Base-by-base conservation (phyloP, 2,888 invertebrate species). In the Drosophila prostipennis region DNA sequence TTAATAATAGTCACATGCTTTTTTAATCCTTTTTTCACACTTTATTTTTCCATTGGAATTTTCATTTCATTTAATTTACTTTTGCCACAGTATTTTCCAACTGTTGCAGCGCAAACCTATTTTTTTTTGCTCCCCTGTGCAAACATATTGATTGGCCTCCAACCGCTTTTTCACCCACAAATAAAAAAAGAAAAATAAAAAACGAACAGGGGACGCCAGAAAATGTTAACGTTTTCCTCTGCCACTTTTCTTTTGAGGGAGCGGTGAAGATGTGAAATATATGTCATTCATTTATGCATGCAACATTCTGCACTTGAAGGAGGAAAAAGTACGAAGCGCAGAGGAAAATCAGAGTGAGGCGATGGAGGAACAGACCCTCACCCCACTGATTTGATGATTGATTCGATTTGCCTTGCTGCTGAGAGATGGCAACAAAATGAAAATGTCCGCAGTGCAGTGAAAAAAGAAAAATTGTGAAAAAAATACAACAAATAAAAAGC, bases 361-460 rank as follows among this genome's bases (percentile, higher is more conserved):
- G 32, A 23, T 13, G 59, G 29, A 37, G 45, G 45, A 60, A 13
- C 36, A 36, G n/a, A 37, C 45, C 40, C 43, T 26, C 49, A 29
- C 32, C 32, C 29, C 52, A 32, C 39, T 48, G 69, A 69, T 70
- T 70, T 59, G 54, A 70, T 70, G 70, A 70, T 69, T 69, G 70
- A 70, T 70, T 69, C 59, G 70, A 70, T 69, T 68, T 68, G 56
- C 55, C 32, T 45, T 42, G 40, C 42, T 42, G 45, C 67, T 49
- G 42, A 40, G 19, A 39, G 45, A 46, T 59, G 76, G 32, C 51
- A 48, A 69, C 63, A 65, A 74, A 77, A 64, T 64, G 65, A 56
- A 76, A 76, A 76, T 70, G 65, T 73, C 77, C 68, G 75, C 75
- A 76, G 53, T 76, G 75, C 74, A 67, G 65, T 40, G 46, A 39